Base-by-base conservation (phyloP, 2,113 vertebrate species). In the Balaenoptera acutorostrata region DNA sequence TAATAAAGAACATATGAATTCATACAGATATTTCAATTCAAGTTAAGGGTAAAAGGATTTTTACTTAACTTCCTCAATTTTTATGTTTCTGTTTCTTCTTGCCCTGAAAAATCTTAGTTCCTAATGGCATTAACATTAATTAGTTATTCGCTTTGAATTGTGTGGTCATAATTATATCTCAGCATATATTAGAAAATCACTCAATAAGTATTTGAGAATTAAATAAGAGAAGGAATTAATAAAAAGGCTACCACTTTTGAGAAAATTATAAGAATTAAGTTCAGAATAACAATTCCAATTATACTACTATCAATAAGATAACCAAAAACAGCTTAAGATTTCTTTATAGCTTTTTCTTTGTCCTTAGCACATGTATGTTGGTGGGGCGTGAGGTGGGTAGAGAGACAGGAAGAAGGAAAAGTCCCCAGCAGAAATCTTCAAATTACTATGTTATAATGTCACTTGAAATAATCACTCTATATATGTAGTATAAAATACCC, bases 211-310 rank as follows among this genome's bases (percentile, higher is more conserved):
- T 39, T 39, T 61, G 25, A 69, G 59, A 44, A 87, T 81, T 61
- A 49, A 69, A 36, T 36, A 27, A 92, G 8, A 64, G 9, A 41
- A 75, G 75, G 14, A 52, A 80, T 15, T 44, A 74, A 81, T 46
- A 44, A 88, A 75, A 93, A 92, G 25, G 11, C 14, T 57, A 1
- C 13, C 27, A 61, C 8, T 15, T 52, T 71, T 57, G 39, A 84
- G 36, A 55, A 92, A 72, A 85, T 44, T 27, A 27, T 46, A 78
- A 61, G 77, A 92, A 95, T 64, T 95, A 64, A 90, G 20, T 64
- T 83, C 77, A 87, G 2, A 86, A 44, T 23, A 81, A 64, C 46
- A 88, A 85, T 27, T 71, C 5, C 7, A 82, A 81, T 36, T 66
- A 13, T 46, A 82, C 39, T 72, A 61, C 29, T 39, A 95, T 83